Percentiles rank a stretch among this genome's conserved stretches.
Conservation (phyloP, 2,888 invertebrate genomes). For the Ditula angustiorana region DNA sequence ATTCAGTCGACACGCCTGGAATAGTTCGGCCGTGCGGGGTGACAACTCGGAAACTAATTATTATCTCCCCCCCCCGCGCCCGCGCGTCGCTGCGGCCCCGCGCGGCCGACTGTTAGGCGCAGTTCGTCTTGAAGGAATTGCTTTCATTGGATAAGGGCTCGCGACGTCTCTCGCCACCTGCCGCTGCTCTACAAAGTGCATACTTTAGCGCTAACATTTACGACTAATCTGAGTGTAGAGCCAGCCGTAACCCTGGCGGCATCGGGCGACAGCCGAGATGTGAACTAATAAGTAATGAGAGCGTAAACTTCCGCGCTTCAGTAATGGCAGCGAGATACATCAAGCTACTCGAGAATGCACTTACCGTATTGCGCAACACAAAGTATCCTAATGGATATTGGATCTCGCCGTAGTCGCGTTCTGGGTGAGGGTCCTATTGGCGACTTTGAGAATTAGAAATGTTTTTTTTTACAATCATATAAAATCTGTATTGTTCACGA, state of each 20-base stretch:
- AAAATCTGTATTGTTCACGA: too few species aligned
- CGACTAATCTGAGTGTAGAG: constrained; percentile 1
- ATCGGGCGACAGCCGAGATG: background rate
- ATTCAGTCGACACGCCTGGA: constrained; percentile 5
- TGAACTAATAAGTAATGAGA: constrained; percentile 28
- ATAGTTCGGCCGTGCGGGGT: constrained; percentile 16
- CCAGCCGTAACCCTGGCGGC: background rate
- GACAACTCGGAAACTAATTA: constrained; percentile 33
- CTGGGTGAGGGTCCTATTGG: background rate
- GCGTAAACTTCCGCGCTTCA: constrained; percentile 6
- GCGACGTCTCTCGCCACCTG: background rate
- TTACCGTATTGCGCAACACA: constrained; percentile 20
- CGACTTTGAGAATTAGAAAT: background rate
- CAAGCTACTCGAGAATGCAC: constrained; percentile 25
- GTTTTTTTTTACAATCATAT: background rate
- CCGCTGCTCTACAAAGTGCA: background rate
- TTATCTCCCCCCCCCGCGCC: background rate
- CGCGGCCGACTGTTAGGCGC: background rate
- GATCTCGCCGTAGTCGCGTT: constrained; percentile 10
- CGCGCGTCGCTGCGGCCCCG: background rate
- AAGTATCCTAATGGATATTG: constrained; percentile 33
- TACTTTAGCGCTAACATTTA: constrained; percentile 2
- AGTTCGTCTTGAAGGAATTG: background rate
- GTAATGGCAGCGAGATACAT: constrained; percentile 4
- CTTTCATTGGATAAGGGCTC: background rate